phyloP scores from a whole-genome alignment of 2,888 invertebrate species.

The Diaprepes abbreviatus region DNA sequence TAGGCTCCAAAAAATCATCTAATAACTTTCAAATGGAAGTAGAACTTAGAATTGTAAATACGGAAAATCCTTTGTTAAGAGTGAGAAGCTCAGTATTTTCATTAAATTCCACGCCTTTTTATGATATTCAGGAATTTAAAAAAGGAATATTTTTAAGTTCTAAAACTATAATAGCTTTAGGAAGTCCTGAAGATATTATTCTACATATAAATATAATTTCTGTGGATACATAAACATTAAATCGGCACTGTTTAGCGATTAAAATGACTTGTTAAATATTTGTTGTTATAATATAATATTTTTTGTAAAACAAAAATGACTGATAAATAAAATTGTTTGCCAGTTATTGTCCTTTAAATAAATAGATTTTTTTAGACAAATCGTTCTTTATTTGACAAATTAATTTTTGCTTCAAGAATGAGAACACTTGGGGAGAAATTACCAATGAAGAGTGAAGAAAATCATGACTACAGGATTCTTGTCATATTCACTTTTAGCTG shows the following conservation, averaged over 20 bases:
- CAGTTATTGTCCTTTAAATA: slow-evolving; percentile 3
- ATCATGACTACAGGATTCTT: too few relatives aligned
- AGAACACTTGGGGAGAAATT: too few relatives aligned
- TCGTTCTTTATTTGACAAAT: too few relatives aligned
- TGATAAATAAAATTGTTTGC: slow-evolving; percentile 1
- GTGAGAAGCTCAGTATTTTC: slow-evolving; percentile 59
- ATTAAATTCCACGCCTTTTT: slow-evolving; percentile 55
- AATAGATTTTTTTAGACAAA: not conserved
- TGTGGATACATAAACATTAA: slow-evolving; percentile 2
- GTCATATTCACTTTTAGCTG: too few relatives aligned
- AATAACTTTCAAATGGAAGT: slow-evolving; percentile 59
- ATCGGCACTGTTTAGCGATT: not conserved
- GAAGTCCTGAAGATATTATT: slow-evolving; percentile 16
- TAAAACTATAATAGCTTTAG: slow-evolving; percentile 51
- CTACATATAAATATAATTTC: slow-evolving; percentile 29
- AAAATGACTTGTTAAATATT: not conserved
- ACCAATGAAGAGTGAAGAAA: too few relatives aligned
- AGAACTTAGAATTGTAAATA: slow-evolving; percentile 54
- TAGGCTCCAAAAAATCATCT: slow-evolving; percentile 56
- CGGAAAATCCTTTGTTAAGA: slow-evolving; percentile 56
- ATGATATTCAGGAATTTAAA: slow-evolving; percentile 58
- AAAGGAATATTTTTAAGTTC: slow-evolving; percentile 59
- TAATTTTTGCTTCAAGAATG: too few relatives aligned
- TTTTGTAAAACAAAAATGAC: slow-evolving; percentile 8
- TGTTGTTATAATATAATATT: not conserved